Evolutionary conservation across 1,140 invertebrate genomes (phyloP).

Genomic region (Papilio polytes): DNA sequence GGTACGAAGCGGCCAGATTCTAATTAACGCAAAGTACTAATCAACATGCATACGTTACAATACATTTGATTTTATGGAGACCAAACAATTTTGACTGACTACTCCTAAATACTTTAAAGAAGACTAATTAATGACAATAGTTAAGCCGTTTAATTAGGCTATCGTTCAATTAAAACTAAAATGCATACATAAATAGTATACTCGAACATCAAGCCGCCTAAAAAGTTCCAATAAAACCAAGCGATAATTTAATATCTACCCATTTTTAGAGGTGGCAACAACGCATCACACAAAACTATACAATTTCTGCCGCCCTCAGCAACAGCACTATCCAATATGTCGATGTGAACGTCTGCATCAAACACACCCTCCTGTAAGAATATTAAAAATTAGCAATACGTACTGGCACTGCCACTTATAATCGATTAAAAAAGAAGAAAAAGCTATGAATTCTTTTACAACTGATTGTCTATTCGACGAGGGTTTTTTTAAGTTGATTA

Average conservation of each 20-base stretch:
- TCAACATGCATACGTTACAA: neutral
- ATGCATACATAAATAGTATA: too few relatives aligned
- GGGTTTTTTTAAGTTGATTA: too few relatives aligned
- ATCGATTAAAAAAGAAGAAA: neutral
- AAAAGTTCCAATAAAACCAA: neutral
- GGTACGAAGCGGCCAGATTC: slow-evolving; percentile 74
- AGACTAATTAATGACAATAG: too few relatives aligned
- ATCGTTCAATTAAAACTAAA: too few relatives aligned
- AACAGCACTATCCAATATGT: slow-evolving; percentile 83
- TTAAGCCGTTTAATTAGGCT: too few relatives aligned
- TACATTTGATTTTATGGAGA: neutral
- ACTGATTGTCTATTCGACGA: neutral
- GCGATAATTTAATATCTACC: slow-evolving; percentile 53
- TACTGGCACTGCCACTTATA: neutral
- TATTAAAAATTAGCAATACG: slow-evolving; percentile 25
- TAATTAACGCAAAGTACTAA: slow-evolving; percentile 37
- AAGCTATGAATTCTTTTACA: neutral
- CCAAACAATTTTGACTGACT: neutral
- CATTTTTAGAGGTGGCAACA: slow-evolving; percentile 75
- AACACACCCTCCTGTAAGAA: slow-evolving; percentile 84
- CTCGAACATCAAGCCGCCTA: too few relatives aligned
- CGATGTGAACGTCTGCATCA: slow-evolving; percentile 85
- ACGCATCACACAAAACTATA: slow-evolving; percentile 72
- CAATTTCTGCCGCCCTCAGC: slow-evolving; percentile 78
- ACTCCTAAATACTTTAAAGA: too few relatives aligned